Evolutionary conservation across 2,888 invertebrate genomes (phyloP).

Genomic region (Hermodice carunculata): DNA sequence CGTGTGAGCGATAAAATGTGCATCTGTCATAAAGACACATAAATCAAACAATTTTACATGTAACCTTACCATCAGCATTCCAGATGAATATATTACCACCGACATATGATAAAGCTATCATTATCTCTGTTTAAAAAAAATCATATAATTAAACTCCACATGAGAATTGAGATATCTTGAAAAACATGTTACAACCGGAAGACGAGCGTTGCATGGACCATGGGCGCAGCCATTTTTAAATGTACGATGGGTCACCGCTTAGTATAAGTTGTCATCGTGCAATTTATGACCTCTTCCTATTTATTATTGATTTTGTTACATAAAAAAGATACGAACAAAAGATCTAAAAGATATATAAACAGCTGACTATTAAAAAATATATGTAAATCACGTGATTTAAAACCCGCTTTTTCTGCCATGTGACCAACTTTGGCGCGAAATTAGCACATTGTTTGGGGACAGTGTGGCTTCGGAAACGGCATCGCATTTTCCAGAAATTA

Average conservation of each 20-base stretch:
- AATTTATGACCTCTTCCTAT: no score
- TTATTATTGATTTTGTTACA: no score
- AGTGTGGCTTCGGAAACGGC: neutral
- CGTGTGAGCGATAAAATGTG: slow-evolving; percentile 2
- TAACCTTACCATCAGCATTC: slow-evolving; percentile 6
- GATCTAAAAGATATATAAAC: neutral
- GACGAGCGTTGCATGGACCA: no score
- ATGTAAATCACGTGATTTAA: slow-evolving; percentile 38
- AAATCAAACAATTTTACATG: neutral
- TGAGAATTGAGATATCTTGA: no score
- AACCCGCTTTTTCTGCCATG: slow-evolving; percentile 27
- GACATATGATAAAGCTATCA: neutral
- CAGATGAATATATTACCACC: neutral
- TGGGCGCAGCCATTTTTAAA: no score
- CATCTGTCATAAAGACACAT: neutral
- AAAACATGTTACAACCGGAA: no score
- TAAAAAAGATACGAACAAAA: no score
- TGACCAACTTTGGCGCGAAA: slow-evolving; percentile 31
- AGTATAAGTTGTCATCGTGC: no score
- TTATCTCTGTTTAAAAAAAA: no score
- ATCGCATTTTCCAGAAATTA: neutral
- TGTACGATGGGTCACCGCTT: no score
- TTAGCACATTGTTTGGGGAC: neutral
- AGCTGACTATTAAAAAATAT: neutral
- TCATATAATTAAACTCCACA: no score